Percentiles rank a stretch among this genome's conserved stretches.
Conservation (phyloP, 2,797 vertebrate species). For the Crotalus adamanteus region DNA sequence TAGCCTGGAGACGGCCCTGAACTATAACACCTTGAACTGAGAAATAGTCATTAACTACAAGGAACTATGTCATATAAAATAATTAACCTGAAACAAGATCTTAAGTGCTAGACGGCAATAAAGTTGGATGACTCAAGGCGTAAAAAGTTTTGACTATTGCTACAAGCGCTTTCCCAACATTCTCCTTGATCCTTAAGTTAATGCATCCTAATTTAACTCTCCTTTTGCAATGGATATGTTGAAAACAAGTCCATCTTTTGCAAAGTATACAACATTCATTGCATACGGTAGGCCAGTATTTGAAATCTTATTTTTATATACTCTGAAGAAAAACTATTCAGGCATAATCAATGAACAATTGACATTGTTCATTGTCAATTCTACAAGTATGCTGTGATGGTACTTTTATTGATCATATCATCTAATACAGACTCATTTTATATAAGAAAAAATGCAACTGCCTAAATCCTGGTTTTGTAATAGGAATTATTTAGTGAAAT, state of each 20-base stretch:
- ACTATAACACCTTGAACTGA: background rate
- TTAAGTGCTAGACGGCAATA: background rate
- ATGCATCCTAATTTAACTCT: background rate
- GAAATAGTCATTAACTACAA: background rate
- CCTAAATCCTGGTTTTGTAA: background rate
- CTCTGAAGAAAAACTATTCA: background rate
- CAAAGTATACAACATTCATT: background rate
- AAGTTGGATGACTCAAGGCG: background rate
- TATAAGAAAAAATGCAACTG: background rate
- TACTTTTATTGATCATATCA: background rate
- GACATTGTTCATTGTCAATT: background rate
- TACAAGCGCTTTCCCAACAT: background rate
- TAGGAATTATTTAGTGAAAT: background rate
- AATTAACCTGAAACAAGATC: background rate
- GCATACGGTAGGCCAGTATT: background rate
- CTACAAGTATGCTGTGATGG: background rate
- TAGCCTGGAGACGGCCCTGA: background rate
- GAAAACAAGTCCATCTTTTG: background rate
- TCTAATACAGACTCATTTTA: background rate
- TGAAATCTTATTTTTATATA: background rate
- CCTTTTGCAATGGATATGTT: background rate
- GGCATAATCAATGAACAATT: background rate
- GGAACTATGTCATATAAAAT: background rate
- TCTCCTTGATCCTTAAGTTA: background rate
- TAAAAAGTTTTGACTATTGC: background rate